Evolutionary conservation across 2,888 invertebrate species (phyloP).

Genomic region (Leistus spinibarbis): DNA sequence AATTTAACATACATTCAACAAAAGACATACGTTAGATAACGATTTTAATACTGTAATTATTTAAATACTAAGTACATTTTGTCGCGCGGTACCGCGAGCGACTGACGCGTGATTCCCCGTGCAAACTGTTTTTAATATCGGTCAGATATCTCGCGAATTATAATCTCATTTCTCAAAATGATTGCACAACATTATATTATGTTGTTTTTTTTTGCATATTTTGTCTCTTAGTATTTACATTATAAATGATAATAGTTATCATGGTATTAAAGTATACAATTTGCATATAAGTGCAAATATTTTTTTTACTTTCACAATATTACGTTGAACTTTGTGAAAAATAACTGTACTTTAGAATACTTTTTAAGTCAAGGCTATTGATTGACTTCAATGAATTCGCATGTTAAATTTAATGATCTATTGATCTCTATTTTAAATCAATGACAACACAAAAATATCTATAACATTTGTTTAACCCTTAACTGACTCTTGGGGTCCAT

Average conservation of each 20-base stretch:
- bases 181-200: slow-evolving; percentile 25
- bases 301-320: neutral
- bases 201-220: no score
- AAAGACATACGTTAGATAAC: neutral
- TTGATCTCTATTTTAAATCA: neutral
- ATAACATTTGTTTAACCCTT: no score
- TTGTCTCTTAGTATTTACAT: neutral
- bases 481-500: no score
- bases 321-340: neutral
- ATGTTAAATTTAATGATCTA: neutral
- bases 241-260: neutral
- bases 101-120: neutral
- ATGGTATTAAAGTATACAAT: neutral
- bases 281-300: neutral
- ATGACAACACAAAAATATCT: no score
- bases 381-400: neutral
- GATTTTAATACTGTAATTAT: neutral
- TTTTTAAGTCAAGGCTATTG: neutral
- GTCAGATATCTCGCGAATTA: slow-evolving; percentile 17
- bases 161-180: slow-evolving; percentile 7
- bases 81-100: neutral
- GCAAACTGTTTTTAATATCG: slow-evolving; percentile 15
- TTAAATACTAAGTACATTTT: neutral
- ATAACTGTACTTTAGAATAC: neutral
- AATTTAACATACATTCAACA: neutral